Percentiles rank a stretch among this genome's conserved stretches.
phyloP scores from a whole-genome alignment of 2,113 vertebrate species.

The Taurulus bubalis region DNA sequence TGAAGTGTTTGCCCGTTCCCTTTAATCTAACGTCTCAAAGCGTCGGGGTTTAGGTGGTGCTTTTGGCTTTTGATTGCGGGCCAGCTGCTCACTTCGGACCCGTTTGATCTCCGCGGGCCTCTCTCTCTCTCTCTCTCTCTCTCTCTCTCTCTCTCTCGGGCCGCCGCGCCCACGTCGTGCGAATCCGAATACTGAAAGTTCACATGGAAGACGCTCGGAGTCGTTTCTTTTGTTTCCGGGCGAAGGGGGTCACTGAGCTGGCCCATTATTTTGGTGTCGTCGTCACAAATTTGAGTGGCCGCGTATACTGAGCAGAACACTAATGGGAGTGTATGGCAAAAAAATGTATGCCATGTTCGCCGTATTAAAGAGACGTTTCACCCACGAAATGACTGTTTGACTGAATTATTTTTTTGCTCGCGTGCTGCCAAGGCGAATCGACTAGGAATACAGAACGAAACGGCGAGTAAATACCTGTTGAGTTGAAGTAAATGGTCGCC shows the following conservation, averaged over 20 bases:
- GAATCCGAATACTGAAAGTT: slow-evolving; percentile 17
- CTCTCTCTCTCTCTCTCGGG: no score
- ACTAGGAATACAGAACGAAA: no score
- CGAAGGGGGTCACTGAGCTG: neutral
- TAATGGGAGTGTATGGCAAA: neutral
- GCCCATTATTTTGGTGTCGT: neutral
- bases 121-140: neutral
- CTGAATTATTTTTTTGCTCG: no score
- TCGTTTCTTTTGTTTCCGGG: neutral
- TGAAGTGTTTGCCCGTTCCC: slow-evolving; percentile 45
- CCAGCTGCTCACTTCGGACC: slow-evolving; percentile 24
- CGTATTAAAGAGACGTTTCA: no score
- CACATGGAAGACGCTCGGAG: neutral
- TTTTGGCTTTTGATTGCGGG: slow-evolving; percentile 5
- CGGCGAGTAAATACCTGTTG: no score
- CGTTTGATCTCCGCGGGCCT: slow-evolving; percentile 22
- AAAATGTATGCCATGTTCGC: no score
- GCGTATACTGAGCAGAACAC: neutral
- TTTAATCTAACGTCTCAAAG: slow-evolving; percentile 53
- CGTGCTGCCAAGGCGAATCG: no score
- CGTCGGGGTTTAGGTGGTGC: slow-evolving; percentile 36
- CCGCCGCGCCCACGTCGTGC: slow-evolving; percentile 1
- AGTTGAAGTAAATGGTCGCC: no score
- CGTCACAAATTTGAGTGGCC: neutral
- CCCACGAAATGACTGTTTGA: no score